Base-by-base conservation (phyloP, 2,113 vertebrate species). In the Circaetus gallicus region DNA sequence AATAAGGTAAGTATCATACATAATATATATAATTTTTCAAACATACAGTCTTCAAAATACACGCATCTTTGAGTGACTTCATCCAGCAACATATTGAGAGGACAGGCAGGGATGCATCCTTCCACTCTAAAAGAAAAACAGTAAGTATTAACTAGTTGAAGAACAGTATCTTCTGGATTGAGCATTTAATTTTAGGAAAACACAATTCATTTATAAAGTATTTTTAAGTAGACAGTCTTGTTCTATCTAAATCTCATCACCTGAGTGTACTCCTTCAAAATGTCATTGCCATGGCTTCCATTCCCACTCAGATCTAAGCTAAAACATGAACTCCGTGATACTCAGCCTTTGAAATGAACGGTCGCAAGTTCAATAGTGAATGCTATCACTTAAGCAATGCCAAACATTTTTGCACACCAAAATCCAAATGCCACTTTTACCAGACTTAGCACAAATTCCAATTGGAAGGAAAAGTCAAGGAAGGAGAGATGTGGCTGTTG, bases 51-150 rank as follows among this genome's bases (percentile, higher is more conserved):
- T 89, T 99, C 98, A 74, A 98, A 71, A 91, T 98, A 98, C 76
- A 99, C 99, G 73, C 99, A 99, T 97, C 99, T 99, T 91, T 98
- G 98, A 69, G 99, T 99, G 94, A 99, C 96, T 97, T 99, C 99
- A 97, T 99, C 99, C 97, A 99, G 96, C 81, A 99, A 98, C 99
- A 99, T 99, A 92, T 98, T 97, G 28, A 93, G 43, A 34, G 99
- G 98, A 83, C 99, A 99, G 17, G 95, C 96, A 45, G 99, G 99
- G 50, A 99, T 96, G 96, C 99, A 99, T 92, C 99, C 99, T 97
- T 99, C 99, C 85, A 99, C 98, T 97, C 99, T 99, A 97, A 62
- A 98, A 95, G 89, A 73, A 92, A 90, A 95, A 86, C 22, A 86
- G 26, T 80, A 43, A 79, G 7, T 45, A 81, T 70, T 82, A 95